These are phyloP conservation scores for Pitangus sulphuratus DNA, from an alignment of 2,797 vertebrate genomes.

Conservation along the genomic window DNA sequence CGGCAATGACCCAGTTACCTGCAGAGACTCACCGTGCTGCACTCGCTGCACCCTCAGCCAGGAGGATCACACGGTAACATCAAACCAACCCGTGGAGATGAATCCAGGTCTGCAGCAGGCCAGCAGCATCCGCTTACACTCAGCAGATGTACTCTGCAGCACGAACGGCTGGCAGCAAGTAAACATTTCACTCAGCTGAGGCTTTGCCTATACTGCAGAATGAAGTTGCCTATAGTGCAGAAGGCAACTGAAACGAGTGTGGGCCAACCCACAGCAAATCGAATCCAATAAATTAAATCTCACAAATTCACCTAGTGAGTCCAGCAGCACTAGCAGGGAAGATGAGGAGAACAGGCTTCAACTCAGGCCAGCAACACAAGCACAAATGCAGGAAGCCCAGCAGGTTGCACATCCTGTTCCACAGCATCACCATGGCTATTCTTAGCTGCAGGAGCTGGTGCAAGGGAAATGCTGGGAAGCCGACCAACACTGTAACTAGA, in stretches of 20 bases:
- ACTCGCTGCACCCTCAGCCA: background rate
- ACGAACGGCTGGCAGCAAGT: background rate
- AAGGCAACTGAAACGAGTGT: background rate
- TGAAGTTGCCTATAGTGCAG: background rate
- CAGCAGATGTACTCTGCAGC: background rate
- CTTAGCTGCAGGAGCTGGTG: slow-evolving; percentile 13
- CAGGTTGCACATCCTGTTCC: slow-evolving; percentile 61
- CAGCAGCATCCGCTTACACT: background rate
- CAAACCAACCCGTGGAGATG: background rate
- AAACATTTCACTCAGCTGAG: background rate
- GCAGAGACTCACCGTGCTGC: background rate
- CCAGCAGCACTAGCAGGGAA: background rate
- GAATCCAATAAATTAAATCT: background rate
- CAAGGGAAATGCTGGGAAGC: background rate
- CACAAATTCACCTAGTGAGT: background rate
- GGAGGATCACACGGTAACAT: background rate
- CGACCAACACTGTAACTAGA: background rate
- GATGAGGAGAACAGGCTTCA: background rate
- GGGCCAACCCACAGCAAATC: background rate
- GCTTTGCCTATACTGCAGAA: background rate
- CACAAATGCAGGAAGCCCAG: slow-evolving; percentile 61
- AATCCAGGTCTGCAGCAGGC: background rate
- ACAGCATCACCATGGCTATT: background rate
- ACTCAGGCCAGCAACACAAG: background rate
- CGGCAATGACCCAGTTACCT: background rate